A percentile compares a stretch with the other conserved stretches of the same genome.
Evolutionary conservation across 2,888 invertebrate genomes (phyloP).

Genomic region (Eristalis pertinax): DNA sequence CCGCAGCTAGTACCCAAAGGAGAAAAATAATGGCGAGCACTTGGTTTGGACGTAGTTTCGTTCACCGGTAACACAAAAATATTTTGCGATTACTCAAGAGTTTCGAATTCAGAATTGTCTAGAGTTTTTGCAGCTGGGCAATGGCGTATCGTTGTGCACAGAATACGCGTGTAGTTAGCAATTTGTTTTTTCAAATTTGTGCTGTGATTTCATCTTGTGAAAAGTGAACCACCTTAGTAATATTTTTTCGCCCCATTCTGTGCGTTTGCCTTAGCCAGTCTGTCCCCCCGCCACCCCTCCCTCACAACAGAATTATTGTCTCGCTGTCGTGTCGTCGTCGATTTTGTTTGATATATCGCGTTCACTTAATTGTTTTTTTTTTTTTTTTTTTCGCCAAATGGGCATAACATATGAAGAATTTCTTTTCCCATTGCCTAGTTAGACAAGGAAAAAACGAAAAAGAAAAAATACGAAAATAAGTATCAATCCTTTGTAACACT

Average conservation of each 20-base stretch:
- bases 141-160: slow-evolving; percentile 5
- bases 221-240: slow-evolving; percentile 15
- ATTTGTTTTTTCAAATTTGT: slow-evolving; percentile 20
- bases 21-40: slow-evolving; percentile 68
- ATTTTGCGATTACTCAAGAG: slow-evolving; percentile 42
- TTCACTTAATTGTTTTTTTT: background rate
- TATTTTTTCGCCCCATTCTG: background rate
- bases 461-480: background rate
- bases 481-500: background rate
- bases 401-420: background rate
- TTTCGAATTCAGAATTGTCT: background rate
- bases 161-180: slow-evolving; percentile 24
- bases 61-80: slow-evolving; percentile 69
- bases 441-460: background rate
- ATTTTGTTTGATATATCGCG: background rate
- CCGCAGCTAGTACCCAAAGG: background rate
- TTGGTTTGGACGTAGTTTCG: slow-evolving; percentile 66
- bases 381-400: background rate
- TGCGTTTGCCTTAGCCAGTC: background rate
- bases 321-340: slow-evolving; percentile 5
- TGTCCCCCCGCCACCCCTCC: too few species aligned
- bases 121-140: background rate
- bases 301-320: background rate
- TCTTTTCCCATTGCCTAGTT: slow-evolving; percentile 1
- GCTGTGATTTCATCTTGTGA: slow-evolving; percentile 50